These are phyloP conservation scores for Planococcus citri DNA, from an alignment of 1,140 invertebrate species.

Conservation along the genomic window DNA sequence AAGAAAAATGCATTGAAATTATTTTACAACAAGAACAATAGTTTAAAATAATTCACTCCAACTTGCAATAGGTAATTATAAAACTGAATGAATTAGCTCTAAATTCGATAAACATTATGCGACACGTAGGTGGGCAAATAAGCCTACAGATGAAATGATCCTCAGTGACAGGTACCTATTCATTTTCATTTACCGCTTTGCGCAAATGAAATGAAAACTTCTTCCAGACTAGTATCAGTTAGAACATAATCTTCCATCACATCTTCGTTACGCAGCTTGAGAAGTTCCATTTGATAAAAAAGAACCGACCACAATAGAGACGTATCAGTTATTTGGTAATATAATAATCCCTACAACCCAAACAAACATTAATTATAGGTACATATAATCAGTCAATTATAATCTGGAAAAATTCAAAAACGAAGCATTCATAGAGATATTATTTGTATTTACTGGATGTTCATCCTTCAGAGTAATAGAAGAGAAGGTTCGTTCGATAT, in stretches of 20 bases:
- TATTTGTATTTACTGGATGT: conserved; percentile 25
- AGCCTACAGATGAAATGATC: no score
- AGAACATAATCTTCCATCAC: conserved; percentile 46
- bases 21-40: no score
- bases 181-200: no score
- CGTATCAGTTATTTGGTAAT: conserved; percentile 39
- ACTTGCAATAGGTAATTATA: no score
- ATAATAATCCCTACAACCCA: conserved; percentile 38
- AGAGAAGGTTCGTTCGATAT: conserved; percentile 21
- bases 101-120: no score
- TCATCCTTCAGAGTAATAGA: conserved; percentile 26
- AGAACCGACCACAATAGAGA: conserved; percentile 37
- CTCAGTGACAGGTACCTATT: no score
- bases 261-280: conserved; percentile 29
- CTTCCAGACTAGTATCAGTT: conserved; percentile 49
- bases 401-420: background rate
- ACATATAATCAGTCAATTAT: background rate
- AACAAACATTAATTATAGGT: background rate
- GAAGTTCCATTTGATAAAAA: conserved; percentile 36
- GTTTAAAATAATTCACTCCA: no score
- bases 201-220: conserved; percentile 39
- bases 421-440: background rate
- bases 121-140: no score
- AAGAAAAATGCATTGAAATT: no score
- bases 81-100: no score